Evolutionary conservation across 2,113 vertebrate species (phyloP).

Genomic region (Lepus timidus): DNA sequence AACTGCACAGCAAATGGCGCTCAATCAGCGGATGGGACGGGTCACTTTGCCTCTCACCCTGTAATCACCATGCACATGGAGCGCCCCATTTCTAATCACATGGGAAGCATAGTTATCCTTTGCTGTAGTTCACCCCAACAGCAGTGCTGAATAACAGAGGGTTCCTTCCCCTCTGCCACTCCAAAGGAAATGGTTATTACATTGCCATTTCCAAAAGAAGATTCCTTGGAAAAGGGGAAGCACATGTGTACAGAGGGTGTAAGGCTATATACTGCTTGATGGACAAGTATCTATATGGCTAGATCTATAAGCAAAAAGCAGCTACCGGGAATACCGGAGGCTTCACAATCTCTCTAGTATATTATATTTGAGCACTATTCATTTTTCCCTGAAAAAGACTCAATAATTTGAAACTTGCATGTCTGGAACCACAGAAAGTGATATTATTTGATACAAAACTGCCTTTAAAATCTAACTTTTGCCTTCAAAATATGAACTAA

Average conservation of each 20-base stretch:
- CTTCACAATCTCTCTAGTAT: neutral
- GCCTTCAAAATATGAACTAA: slow-evolving; percentile 43
- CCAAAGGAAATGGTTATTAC: slow-evolving; percentile 16
- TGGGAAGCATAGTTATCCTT: neutral
- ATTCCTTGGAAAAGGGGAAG: slow-evolving; percentile 57
- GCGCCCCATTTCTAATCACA: neutral
- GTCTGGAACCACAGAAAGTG: neutral
- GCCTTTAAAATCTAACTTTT: neutral
- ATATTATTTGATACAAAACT: slow-evolving; percentile 50
- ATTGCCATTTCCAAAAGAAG: slow-evolving; percentile 37
- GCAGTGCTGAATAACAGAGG: neutral
- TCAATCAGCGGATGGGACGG: neutral
- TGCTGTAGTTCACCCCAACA: neutral
- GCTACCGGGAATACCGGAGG: slow-evolving; percentile 4
- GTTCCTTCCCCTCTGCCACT: neutral
- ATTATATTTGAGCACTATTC: neutral
- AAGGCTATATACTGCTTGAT: slow-evolving; percentile 21
- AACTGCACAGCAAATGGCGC: neutral
- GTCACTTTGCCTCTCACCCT: neutral
- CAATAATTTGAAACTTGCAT: slow-evolving; percentile 14
- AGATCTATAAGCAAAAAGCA: slow-evolving; percentile 46
- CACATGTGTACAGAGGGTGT: neutral
- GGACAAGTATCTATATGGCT: slow-evolving; percentile 41
- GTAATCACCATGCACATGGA: neutral
- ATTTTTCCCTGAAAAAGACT: slow-evolving; percentile 8